Evolutionary conservation across 53 echinoderm and acorn worm genomes (phyloP).

Genomic region (Patiria pectinifera): DNA sequence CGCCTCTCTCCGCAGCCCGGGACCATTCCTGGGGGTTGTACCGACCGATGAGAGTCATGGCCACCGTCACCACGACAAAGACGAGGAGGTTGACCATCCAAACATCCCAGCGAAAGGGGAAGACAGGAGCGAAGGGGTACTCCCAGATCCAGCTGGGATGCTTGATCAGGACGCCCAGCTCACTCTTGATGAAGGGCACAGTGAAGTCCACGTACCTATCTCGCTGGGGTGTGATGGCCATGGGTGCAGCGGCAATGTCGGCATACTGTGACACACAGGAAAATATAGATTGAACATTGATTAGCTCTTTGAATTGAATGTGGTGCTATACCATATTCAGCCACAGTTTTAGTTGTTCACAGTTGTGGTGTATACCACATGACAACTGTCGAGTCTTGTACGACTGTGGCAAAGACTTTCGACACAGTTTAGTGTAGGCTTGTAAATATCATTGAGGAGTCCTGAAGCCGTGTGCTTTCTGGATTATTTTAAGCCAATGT

Average conservation of each 20-base stretch:
- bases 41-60: conserved; percentile 71
- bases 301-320: too few relatives aligned
- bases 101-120: conserved; percentile 81
- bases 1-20: conserved; percentile 59
- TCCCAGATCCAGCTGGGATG: conserved; percentile 93
- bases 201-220: conserved; percentile 87
- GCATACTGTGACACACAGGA: conserved; percentile 71
- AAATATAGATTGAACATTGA: not conserved
- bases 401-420: too few relatives aligned
- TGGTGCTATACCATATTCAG: too few relatives aligned
- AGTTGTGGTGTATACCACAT: not conserved
- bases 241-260: conserved; percentile 89
- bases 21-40: conserved; percentile 80
- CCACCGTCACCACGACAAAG: conserved; percentile 63
- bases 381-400: not conserved
- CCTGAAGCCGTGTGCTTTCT: too few relatives aligned
- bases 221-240: conserved; percentile 82
- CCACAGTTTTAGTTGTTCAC: too few relatives aligned
- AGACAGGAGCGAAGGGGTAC: conserved; percentile 84
- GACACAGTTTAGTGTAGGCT: too few relatives aligned
- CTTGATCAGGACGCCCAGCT: conserved; percentile 85
- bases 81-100: conserved; percentile 86
- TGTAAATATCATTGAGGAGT: too few relatives aligned
- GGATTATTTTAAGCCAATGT: too few relatives aligned
- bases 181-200: conserved; percentile 82